Base-by-base conservation (phyloP, 2,113 vertebrate genomes). In the Pygoscelis antarcticus region DNA sequence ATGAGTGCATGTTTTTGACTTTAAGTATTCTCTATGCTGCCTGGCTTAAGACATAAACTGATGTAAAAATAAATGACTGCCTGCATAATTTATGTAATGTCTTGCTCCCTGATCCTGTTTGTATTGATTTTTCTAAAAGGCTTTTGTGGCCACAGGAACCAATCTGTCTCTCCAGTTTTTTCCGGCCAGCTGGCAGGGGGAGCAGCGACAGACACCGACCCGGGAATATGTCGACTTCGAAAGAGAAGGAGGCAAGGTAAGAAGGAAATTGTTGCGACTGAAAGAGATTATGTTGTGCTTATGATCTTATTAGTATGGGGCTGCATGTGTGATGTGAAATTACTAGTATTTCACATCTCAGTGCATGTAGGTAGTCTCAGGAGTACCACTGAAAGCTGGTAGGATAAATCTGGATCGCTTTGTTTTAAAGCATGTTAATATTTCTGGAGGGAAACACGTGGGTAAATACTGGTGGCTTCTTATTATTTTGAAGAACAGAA, bases 91-190 rank as follows among this genome's bases (percentile, higher is more conserved):
- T 99, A 99, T 98, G 98, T 99, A 98, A 98, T 98, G 98, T 98
- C 98, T 98, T 98, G 98, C 98, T 98, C 98, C 95, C 98, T 99
- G 99, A 99, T 99, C 98, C 98, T 98, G 98, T 99, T 99, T 99
- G 98, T 99, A 99, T 99, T 99, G 99, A 99, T 99, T 99, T 98
- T 98, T 99, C 98, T 99, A 99, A 99, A 98, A 99, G 99, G 99
- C 99, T 98, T 99, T 99, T 98, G 99, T 99, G 98, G 99, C 99
- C 90, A 99, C 99, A 97, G 99, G 99, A 98, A 99, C 99, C 98
- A 99, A 99, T 99, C 99, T 99, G 97, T 99, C 99, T 92, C 99
- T 99, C 97, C 99, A 99, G 99, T 99, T 99, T 99, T 99, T 99
- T 98, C 99, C 99, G 88, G 99, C 99, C 98, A 99, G 99, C 98